A percentile compares a stretch with the other conserved stretches of the same genome.
Conservation (phyloP, 2,113 vertebrate genomes). For the Bos taurus region ARS-UCD2.0 NC_037334.1:33022501-33023000, state of each 20-base stretch:
- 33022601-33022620: not conserved
- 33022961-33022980: not conserved
- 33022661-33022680: not conserved
- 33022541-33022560: not conserved
- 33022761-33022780: not conserved
- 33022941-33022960: not conserved
- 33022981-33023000: not conserved
- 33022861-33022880: rapidly evolving
- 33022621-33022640: not conserved
- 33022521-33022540: not conserved
- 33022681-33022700: not conserved
- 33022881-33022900: not conserved
- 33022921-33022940: not conserved
- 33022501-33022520: not conserved
- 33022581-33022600: not conserved
- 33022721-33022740: not conserved
- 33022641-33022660: not conserved
- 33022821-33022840: not conserved
- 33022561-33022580: not conserved
- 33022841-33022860: not conserved
- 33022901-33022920: not conserved
- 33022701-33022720: not conserved
- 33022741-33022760: not conserved
- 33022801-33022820: not conserved
- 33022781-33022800: not conserved